Conservation (phyloP, 2,888 invertebrate genomes). For the Seira ritae region DNA sequence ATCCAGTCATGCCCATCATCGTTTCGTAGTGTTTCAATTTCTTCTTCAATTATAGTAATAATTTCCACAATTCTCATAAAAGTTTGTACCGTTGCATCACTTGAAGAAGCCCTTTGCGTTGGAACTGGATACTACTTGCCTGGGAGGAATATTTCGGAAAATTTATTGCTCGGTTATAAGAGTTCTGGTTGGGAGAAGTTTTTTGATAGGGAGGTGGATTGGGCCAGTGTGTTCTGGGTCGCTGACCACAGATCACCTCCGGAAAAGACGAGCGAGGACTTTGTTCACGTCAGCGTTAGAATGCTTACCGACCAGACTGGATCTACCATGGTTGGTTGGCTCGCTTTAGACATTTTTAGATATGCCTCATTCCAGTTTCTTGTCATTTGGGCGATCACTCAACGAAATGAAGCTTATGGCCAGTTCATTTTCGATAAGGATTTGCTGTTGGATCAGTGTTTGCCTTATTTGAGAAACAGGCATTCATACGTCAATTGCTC, state of each 20-base stretch:
- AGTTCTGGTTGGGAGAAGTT: not conserved
- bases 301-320: too few relatives aligned
- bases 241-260: not conserved
- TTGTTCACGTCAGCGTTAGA: too few relatives aligned
- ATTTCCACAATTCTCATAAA: too few relatives aligned
- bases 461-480: not conserved
- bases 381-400: not conserved
- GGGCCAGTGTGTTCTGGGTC: not conserved
- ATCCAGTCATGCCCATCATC: too few relatives aligned
- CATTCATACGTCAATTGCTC: slow-evolving; percentile 12
- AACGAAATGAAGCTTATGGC: slow-evolving; percentile 15
- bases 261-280: not conserved
- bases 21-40: too few relatives aligned
- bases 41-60: too few relatives aligned
- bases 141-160: not conserved
- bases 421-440: not conserved
- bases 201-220: not conserved
- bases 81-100: not conserved
- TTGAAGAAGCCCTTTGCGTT: not conserved
- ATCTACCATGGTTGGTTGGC: not conserved
- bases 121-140: not conserved
- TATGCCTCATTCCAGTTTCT: not conserved
- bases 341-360: not conserved
- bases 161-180: not conserved
- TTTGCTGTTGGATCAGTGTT: too few relatives aligned